These are phyloP conservation scores for Solea solea DNA, from an alignment of 2,113 vertebrate species.

Conservation along the genomic window DNA sequence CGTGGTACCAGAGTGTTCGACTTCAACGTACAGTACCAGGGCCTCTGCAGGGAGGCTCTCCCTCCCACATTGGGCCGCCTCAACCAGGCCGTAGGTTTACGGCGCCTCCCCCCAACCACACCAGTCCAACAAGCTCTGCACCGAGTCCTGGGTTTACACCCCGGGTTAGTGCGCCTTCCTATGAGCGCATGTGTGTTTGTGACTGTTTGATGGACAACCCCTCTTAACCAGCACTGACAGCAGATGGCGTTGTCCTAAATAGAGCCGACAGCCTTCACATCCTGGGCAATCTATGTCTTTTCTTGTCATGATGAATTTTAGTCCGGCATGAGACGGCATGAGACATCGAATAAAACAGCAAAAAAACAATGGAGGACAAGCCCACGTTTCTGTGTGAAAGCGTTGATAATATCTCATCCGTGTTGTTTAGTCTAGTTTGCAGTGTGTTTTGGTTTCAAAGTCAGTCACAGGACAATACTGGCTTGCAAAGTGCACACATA, in stretches of 20 bases:
- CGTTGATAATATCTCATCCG: constrained; percentile 53
- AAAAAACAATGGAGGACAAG: constrained; percentile 15
- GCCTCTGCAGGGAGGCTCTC: constrained; percentile 63
- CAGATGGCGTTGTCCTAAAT: constrained; percentile 65
- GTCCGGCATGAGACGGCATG: constrained; percentile 34
- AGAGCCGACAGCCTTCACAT: constrained; percentile 68
- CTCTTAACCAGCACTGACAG: constrained; percentile 60
- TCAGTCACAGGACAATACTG: constrained; percentile 32
- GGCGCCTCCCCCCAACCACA: constrained; percentile 45
- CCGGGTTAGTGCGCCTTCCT: constrained; percentile 51
- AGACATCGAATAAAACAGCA: constrained; percentile 30
- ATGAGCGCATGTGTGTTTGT: constrained; percentile 2
- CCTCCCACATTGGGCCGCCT: constrained; percentile 53
- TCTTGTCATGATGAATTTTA: constrained; percentile 59
- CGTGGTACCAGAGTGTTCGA: constrained; percentile 69
- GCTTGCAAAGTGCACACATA: constrained; percentile 34
- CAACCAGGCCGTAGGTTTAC: constrained; percentile 53
- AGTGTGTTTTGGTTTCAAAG: constrained; percentile 55
- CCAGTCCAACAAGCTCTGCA: constrained; percentile 52
- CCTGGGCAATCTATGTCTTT: constrained; percentile 50
- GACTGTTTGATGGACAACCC: constrained; percentile 48
- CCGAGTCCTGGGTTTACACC: constrained; percentile 50
- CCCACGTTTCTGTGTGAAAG: constrained; percentile 23
- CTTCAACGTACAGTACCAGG: constrained; percentile 58
- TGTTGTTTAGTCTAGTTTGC: constrained; percentile 76